Percentiles rank a stretch among this genome's conserved stretches.
Conservation (phyloP, 2,888 invertebrate species). For the Anticlea derivata region DNA sequence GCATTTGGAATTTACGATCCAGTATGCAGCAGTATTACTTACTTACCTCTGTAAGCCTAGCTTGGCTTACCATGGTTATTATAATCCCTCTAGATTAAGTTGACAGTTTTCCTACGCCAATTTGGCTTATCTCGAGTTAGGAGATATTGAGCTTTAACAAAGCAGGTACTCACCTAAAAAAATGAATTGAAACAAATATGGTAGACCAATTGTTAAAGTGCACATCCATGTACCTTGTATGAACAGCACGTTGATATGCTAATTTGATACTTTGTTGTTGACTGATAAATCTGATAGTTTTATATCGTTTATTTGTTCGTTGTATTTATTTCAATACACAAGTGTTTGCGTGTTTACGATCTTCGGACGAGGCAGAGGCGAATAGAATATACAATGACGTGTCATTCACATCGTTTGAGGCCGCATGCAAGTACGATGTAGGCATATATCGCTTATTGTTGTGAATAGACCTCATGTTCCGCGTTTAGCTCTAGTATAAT, state of each 20-base stretch:
- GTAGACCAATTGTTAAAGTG: background rate
- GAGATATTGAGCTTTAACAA: too few relatives aligned
- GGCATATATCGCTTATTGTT: conserved; percentile 51
- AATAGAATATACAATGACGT: conserved; percentile 80
- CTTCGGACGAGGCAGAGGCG: conserved; percentile 70
- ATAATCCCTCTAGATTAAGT: too few relatives aligned
- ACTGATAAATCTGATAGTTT: conserved; percentile 20
- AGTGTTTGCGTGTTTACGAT: conserved; percentile 78
- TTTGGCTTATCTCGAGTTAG: too few relatives aligned
- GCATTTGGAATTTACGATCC: conserved; percentile 4
- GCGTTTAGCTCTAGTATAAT: conserved; percentile 50
- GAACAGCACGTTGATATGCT: conserved; percentile 6
- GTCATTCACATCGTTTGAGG: conserved; percentile 80
- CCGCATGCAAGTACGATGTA: conserved; percentile 63
- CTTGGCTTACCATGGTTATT: too few relatives aligned
- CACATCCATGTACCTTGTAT: conserved; percentile 1
- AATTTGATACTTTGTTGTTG: conserved; percentile 9
- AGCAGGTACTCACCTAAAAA: too few relatives aligned
- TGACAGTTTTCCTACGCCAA: too few relatives aligned
- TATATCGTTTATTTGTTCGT: conserved; percentile 16
- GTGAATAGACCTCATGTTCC: conserved; percentile 67
- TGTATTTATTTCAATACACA: conserved; percentile 68
- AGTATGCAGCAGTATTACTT: background rate
- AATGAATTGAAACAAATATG: too few relatives aligned
- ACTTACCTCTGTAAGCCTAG: background rate